phyloP scores from a whole-genome alignment of 2,113 vertebrate species.

The Struthio camelus region DNA sequence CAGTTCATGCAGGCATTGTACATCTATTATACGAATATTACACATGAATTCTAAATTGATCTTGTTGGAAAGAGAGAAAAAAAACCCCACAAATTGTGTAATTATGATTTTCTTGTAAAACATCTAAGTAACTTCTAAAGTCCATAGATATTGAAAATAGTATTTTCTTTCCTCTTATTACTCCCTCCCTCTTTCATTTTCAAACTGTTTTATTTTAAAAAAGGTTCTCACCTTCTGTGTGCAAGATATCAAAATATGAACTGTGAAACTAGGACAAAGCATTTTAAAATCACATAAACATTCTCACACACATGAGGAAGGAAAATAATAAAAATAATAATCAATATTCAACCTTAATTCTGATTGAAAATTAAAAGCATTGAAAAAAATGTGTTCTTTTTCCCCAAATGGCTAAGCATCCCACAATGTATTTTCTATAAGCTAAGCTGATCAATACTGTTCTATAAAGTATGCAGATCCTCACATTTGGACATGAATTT shows the following conservation, averaged over 20 bases:
- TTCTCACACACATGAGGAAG: neutral
- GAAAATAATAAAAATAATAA: neutral
- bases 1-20: neutral
- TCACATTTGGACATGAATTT: neutral
- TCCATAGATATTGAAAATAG: neutral
- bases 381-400: neutral
- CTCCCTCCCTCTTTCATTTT: neutral
- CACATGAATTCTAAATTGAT: neutral
- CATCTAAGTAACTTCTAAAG: neutral
- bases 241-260: neutral
- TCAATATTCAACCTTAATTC: neutral
- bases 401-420: neutral
- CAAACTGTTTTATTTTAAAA: neutral
- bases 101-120: neutral
- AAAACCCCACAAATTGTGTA: neutral
- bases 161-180: neutral
- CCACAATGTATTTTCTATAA: neutral
- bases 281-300: neutral
- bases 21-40: neutral
- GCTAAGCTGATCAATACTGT: neutral
- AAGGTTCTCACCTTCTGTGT: neutral
- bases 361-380: neutral
- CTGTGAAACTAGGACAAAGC: neutral
- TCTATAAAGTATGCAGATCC: neutral
- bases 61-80: neutral